Evolutionary conservation across 1,140 invertebrate genomes (phyloP), one percentile per base, ranked within the genome.

Genomic region (Diorhabda sublineata): DNA sequence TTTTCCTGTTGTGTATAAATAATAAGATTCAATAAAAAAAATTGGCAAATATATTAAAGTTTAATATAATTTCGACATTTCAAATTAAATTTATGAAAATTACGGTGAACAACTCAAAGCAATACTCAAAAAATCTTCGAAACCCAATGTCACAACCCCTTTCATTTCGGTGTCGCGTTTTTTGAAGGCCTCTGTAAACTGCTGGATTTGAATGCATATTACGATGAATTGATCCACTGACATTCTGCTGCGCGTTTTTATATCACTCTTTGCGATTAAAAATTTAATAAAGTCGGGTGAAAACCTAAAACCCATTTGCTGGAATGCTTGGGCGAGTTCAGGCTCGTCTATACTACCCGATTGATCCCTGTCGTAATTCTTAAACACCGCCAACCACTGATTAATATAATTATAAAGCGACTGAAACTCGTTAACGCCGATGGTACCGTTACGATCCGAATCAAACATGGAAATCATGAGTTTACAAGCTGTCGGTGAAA

Each of bases 401-500:
- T 95, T 95, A 47, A 97, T 90, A 77, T 96, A 97, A 62, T 89
- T 91, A 82, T 92, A 97, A 5, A 97, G 82, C 74, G 92, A 89
- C 76, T 92, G 89, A 80, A 97, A 97, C 82, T 96, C 93, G 74
- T 87, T 84, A 0, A 95, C 66, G 80, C 94, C 92, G 74, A 97
- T 95, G n/a, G 89, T 90, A n/a, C 93, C 94, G 71, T 85, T 89
- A 73, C 89, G 87, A 78, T 95, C 91, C 74, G 87, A 87, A 80
- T 96, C 94, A 86, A 96, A 97, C 92, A 97, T 93, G 68, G 92
- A 89, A 76, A 96, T 94, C 92, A 97, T 95, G n/a, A 96, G 82
- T 71, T 88, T 88, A 80, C 93, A 96, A 45, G 92, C 91, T 71
- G 88, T 89, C 68, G 92, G 89, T 58, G 92, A 94, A 79, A 96